Evolutionary conservation across 2,888 invertebrate species (phyloP).

Genomic region (Drosophila sordidapex): DNA sequence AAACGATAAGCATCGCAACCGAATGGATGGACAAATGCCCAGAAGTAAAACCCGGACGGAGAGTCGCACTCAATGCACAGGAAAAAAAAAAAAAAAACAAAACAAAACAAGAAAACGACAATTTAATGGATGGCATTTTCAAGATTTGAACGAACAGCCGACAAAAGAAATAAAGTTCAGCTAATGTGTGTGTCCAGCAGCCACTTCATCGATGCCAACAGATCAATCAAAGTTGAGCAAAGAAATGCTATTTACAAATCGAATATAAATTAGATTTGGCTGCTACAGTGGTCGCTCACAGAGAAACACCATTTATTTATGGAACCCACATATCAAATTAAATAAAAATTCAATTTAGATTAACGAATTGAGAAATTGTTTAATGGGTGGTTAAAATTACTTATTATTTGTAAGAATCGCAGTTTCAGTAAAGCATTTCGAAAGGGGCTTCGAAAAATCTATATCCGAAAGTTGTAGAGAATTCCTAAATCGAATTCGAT

Average conservation of each 20-base stretch:
- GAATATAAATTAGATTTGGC: neutral
- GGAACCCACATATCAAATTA: neutral
- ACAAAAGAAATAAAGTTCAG: constrained; percentile 39
- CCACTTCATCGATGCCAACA: neutral
- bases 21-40: constrained; percentile 32
- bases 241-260: constrained; percentile 1
- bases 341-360: neutral
- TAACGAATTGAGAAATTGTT: neutral
- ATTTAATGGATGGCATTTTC: constrained; percentile 60
- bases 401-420: neutral
- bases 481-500: neutral
- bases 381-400: neutral
- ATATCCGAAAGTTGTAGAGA: neutral
- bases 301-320: neutral
- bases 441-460: neutral
- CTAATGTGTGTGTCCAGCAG: constrained; percentile 11
- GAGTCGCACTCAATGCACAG: constrained; percentile 29
- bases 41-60: constrained; percentile 14
- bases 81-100: constrained; percentile 10
- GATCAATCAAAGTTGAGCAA: constrained; percentile 8
- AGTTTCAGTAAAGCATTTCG: neutral
- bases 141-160: constrained; percentile 44
- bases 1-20: constrained; percentile 39
- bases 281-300: neutral
- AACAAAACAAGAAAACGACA: constrained; percentile 38